A percentile compares a stretch with the other conserved stretches of the same genome.
These are phyloP conservation scores for Chrysemys picta DNA, from an alignment of 2,113 vertebrate genomes.

Conservation along the genomic window DNA sequence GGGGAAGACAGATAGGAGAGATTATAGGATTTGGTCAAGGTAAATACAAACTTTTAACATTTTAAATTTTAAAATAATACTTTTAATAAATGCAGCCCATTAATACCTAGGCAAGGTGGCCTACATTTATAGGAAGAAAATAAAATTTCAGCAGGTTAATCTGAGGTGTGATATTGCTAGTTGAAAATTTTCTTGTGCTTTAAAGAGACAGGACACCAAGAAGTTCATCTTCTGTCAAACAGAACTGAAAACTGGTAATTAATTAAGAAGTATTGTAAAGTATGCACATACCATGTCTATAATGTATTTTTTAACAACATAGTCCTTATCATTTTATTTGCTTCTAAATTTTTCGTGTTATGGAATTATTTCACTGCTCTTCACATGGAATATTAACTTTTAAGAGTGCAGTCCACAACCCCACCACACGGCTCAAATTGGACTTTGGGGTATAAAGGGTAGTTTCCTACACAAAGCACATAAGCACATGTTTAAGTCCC, in stretches of 20 bases:
- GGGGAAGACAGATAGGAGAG: neutral
- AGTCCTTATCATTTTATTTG: neutral
- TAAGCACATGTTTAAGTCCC: neutral
- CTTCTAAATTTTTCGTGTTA: neutral
- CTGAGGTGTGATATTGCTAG: too few relatives aligned
- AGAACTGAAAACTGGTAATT: neutral
- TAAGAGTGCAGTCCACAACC: neutral
- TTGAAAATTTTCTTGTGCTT: neutral
- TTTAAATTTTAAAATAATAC: conserved; percentile 33
- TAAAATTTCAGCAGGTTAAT: neutral
- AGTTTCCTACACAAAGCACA: neutral
- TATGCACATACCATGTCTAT: neutral
- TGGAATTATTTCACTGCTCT: neutral
- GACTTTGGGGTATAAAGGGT: neutral
- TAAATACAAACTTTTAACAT: neutral
- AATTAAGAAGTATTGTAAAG: neutral
- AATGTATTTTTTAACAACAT: neutral
- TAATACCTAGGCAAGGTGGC: neutral
- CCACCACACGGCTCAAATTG: neutral
- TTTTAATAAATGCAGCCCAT: neutral
- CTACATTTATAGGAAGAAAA: neutral
- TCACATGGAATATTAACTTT: neutral
- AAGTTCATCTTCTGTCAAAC: neutral
- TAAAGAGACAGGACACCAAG: neutral
- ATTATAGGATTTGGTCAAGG: neutral